Conservation (phyloP, 2,888 invertebrate genomes). For the Ochropleura plecta region DNA sequence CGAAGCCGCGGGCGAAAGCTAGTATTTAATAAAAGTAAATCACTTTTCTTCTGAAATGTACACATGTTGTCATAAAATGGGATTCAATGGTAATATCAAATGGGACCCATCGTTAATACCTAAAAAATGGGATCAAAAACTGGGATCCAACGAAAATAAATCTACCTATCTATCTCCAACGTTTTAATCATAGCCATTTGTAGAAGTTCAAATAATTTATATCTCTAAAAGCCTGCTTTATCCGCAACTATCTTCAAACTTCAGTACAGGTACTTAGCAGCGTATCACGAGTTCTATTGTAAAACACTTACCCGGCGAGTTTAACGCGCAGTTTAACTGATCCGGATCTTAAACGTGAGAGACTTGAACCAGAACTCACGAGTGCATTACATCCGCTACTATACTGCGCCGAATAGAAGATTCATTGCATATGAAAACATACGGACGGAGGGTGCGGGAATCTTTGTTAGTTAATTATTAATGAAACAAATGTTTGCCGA, state of each 20-base stretch:
- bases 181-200: not conserved
- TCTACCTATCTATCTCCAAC: not conserved
- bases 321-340: constrained; percentile 53
- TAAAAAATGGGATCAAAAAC: too few species aligned
- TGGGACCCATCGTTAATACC: too few species aligned
- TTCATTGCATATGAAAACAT: constrained; percentile 52
- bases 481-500: not conserved
- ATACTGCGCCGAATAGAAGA: constrained; percentile 55
- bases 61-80: too few species aligned
- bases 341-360: constrained; percentile 53
- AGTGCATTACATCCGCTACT: constrained; percentile 70
- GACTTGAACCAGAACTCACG: constrained; percentile 62
- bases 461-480: not conserved
- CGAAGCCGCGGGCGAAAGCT: too few species aligned
- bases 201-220: not conserved
- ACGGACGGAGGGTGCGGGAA: not conserved
- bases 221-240: not conserved
- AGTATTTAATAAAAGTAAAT: too few species aligned
- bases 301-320: constrained; percentile 49
- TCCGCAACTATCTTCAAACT: constrained; percentile 14
- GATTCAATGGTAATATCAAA: too few species aligned
- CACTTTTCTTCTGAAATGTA: too few species aligned
- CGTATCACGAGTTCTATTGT: constrained; percentile 47
- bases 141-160: too few species aligned
- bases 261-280: constrained; percentile 20